Evolutionary conservation across 1,140 invertebrate species (phyloP).

Genomic region (Condylostylus longicornis): DNA sequence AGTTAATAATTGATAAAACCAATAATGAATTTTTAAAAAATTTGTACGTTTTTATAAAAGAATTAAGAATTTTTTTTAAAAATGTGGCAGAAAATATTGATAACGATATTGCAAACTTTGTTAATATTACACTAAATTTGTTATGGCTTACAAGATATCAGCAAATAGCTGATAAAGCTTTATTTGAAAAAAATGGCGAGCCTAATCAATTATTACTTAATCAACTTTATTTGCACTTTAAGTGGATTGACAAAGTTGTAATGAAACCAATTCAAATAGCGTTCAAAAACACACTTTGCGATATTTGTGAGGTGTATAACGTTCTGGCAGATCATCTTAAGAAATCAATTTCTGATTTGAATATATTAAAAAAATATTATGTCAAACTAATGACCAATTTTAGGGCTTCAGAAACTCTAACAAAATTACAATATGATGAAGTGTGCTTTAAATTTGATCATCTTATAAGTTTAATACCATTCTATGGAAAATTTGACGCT

Average conservation of each 20-base stretch:
- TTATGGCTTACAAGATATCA: constrained; percentile 25
- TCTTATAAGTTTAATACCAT: no score
- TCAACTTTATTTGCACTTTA: constrained; percentile 27
- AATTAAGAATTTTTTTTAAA: constrained; percentile 7
- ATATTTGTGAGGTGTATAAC: no score
- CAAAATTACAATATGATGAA: no score
- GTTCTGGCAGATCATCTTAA: no score
- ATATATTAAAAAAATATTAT: no score
- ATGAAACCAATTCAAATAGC: no score
- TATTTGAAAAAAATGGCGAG: constrained; percentile 18
- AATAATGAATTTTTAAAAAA: constrained; percentile 18
- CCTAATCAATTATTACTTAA: constrained; percentile 20
- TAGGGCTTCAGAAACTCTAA: no score
- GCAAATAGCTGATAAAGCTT: constrained; percentile 11
- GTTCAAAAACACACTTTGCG: no score
- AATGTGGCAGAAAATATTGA: constrained; percentile 3
- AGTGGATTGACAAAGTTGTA: constrained; percentile 26
- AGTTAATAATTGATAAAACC: constrained; percentile 14
- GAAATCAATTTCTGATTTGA: no score
- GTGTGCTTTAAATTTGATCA: no score
- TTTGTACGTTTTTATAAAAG: constrained; percentile 12
- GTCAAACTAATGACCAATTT: not conserved
- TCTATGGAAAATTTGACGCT: no score
- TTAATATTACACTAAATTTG: constrained; percentile 12
- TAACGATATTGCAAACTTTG: constrained; percentile 12